Evolutionary conservation across 2,113 vertebrate genomes (phyloP).

Genomic region (Esox niger): DNA sequence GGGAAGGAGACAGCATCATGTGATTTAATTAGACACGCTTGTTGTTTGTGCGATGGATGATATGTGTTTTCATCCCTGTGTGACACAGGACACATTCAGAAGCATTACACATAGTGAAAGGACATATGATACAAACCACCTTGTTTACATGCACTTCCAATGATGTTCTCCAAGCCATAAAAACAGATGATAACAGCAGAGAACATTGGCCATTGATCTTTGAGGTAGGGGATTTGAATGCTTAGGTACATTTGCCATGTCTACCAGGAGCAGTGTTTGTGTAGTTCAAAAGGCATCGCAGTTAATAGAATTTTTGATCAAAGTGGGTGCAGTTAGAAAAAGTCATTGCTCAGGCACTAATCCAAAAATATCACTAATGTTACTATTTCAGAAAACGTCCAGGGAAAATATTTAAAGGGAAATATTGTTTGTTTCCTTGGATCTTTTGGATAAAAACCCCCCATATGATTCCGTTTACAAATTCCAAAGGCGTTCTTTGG

Average conservation of each 20-base stretch:
- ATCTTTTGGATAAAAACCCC: not conserved
- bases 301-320: constrained; percentile 42
- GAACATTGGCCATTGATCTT: not conserved
- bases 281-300: not conserved
- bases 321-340: constrained; percentile 30
- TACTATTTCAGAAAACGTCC: not conserved
- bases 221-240: not conserved
- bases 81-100: constrained; percentile 30
- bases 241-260: not conserved
- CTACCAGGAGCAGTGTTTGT: not conserved
- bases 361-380: not conserved
- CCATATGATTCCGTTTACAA: not conserved
- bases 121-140: not conserved
- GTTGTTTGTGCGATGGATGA: constrained; percentile 60
- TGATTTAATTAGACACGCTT: constrained; percentile 65
- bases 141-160: not conserved
- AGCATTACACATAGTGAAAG: constrained; percentile 7
- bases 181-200: not conserved
- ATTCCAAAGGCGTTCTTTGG: no score
- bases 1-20: constrained; percentile 46
- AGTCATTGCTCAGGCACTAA: constrained; percentile 8
- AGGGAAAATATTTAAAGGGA: constrained; percentile 8
- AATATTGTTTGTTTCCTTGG: not conserved
- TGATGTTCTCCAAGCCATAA: not conserved
- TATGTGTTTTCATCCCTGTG: constrained; percentile 54